Conservation (phyloP, 2,113 vertebrate species). For the Tinamus guttatus region DNA sequence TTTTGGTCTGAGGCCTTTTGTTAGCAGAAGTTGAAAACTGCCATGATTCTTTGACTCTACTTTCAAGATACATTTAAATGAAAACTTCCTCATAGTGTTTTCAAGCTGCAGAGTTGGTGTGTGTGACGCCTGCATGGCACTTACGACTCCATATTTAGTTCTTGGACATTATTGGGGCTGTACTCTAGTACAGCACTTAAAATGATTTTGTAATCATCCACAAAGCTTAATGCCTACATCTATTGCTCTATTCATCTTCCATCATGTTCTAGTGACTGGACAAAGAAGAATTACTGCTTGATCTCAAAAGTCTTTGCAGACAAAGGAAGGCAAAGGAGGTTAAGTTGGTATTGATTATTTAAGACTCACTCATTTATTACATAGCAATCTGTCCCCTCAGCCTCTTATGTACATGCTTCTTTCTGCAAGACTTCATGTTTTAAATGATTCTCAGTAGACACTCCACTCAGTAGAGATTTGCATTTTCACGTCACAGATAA, state of each 20-base stretch:
- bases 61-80: not conserved
- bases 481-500: not conserved
- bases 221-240: not conserved
- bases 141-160: not conserved
- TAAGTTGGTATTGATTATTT: conserved; percentile 47
- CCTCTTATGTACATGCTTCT: not conserved
- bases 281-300: conserved; percentile 47
- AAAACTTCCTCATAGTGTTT: not conserved
- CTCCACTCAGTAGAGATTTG: too few species aligned
- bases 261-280: not conserved
- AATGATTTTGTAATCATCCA: not conserved
- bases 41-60: not conserved
- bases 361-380: conserved; percentile 49
- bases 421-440: not conserved
- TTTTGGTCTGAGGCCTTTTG: not conserved
- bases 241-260: conserved; percentile 30
- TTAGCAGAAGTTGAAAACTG: not conserved
- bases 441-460: not conserved
- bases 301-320: conserved; percentile 35
- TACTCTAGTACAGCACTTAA: not conserved
- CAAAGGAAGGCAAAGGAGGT: conserved; percentile 15
- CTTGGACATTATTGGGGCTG: not conserved
- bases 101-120: not conserved
- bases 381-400: not conserved
- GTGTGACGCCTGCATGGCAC: not conserved